Evolutionary conservation across 2,888 invertebrate genomes (phyloP).

Genomic region (Tanypteryx hageni): DNA sequence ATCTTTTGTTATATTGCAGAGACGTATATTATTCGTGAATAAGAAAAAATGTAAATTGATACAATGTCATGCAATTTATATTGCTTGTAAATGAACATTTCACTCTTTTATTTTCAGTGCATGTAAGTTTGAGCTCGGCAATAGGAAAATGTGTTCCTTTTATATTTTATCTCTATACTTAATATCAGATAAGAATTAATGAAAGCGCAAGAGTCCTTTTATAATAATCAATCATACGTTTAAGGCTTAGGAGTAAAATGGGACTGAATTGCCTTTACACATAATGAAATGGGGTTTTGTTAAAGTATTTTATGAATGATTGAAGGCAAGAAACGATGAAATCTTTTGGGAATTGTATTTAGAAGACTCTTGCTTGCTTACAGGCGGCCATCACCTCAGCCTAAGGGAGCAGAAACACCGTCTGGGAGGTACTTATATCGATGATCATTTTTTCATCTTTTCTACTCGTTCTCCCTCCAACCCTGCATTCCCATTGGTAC

Average conservation of each 20-base stretch:
- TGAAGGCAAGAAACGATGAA: slow-evolving; percentile 10
- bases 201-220: slow-evolving; percentile 45
- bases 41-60: no score
- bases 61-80: no score
- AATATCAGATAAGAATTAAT: no score
- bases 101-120: no score
- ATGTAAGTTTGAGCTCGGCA: no score
- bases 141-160: no score
- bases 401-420: slow-evolving; percentile 64
- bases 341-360: slow-evolving; percentile 47
- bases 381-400: slow-evolving; percentile 64
- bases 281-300: not conserved
- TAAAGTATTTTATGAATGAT: not conserved
- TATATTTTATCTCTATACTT: no score
- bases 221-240: not conserved
- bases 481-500: slow-evolving; percentile 30
- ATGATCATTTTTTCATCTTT: slow-evolving; percentile 58
- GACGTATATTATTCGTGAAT: no score
- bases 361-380: slow-evolving; percentile 64
- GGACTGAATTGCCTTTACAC: not conserved
- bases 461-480: slow-evolving; percentile 16
- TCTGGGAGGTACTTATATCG: slow-evolving; percentile 61
- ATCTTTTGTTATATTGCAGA: no score
- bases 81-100: no score
- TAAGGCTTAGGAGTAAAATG: not conserved